These are phyloP conservation scores for Latrodectus hesperus DNA, from an alignment of 2,888 invertebrate genomes.

Conservation along the genomic window DNA sequence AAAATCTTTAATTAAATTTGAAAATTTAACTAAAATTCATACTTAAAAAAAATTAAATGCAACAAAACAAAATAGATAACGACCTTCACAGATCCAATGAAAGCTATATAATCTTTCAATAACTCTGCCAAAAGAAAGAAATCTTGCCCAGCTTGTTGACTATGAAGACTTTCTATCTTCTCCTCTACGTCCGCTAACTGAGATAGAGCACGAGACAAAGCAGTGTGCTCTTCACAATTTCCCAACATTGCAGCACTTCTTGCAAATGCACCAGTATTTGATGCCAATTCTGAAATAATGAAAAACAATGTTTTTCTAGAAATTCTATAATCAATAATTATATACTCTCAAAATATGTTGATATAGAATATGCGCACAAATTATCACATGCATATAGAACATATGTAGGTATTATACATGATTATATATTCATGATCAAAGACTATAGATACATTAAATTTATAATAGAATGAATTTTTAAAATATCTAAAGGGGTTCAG, in stretches of 20 bases:
- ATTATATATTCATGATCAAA: no score
- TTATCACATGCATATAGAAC: no score
- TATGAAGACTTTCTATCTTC: constrained; percentile 88
- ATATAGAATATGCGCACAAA: no score
- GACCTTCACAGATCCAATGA: constrained; percentile 92
- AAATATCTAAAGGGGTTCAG: no score
- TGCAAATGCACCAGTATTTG: constrained; percentile 87
- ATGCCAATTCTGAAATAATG: constrained; percentile 81
- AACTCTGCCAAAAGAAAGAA: constrained; percentile 95
- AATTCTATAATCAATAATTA: no score
- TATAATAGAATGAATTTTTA: no score
- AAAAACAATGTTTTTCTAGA: no score
- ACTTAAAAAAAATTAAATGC: neutral
- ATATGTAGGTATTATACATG: no score
- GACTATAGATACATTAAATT: no score
- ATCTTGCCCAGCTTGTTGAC: constrained; percentile 95
- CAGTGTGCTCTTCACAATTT: constrained; percentile 93
- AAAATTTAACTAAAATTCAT: neutral
- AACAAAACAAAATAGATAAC: neutral
- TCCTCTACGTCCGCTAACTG: constrained; percentile 92
- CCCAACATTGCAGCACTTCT: constrained; percentile 91
- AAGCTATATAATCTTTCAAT: constrained; percentile 93
- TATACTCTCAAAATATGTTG: no score
- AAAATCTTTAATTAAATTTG: no score
- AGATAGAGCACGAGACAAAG: constrained; percentile 89